phyloP scores from a whole-genome alignment of 2,797 vertebrate genomes.

The Chaunax sp. region DNA sequence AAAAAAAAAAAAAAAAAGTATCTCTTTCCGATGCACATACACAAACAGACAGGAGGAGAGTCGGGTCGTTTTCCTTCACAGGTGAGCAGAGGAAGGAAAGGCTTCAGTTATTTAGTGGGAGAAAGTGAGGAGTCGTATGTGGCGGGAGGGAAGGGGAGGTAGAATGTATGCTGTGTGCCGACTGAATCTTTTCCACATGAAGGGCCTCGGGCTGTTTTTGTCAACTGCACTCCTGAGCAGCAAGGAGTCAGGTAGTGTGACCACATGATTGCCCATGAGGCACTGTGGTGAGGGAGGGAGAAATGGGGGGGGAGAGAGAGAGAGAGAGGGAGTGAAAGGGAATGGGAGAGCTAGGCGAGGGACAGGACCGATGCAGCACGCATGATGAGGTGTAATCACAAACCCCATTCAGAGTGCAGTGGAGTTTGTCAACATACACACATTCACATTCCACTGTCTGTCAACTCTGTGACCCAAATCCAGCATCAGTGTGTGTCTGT shows the following conservation, averaged over 20 bases:
- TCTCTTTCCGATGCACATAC: slow-evolving; percentile 26
- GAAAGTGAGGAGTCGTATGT: slow-evolving; percentile 64
- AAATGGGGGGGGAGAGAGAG: slow-evolving; percentile 25
- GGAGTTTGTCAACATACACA: slow-evolving; percentile 86
- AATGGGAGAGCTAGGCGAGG: slow-evolving; percentile 34
- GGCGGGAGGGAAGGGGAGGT: slow-evolving; percentile 3
- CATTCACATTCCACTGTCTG: slow-evolving; percentile 82
- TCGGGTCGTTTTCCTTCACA: slow-evolving; percentile 76
- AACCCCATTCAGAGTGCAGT: slow-evolving; percentile 83
- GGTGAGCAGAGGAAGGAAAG: slow-evolving; percentile 81
- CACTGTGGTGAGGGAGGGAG: slow-evolving; percentile 72
- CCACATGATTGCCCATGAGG: slow-evolving; percentile 86
- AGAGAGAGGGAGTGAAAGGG: slow-evolving; percentile 25
- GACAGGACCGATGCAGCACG: slow-evolving; percentile 72
- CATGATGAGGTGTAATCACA: slow-evolving; percentile 85
- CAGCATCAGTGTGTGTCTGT: slow-evolving; percentile 59
- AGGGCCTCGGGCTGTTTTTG: slow-evolving; percentile 85
- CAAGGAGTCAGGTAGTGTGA: slow-evolving; percentile 87
- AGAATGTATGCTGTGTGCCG: slow-evolving; percentile 76
- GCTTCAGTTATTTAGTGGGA: slow-evolving; percentile 73
- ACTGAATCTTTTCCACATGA: slow-evolving; percentile 87
- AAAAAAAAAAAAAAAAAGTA: slow-evolving; percentile 32
- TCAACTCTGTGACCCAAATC: slow-evolving; percentile 80
- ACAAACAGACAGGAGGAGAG: slow-evolving; percentile 55
- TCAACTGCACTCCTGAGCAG: slow-evolving; percentile 85